Conservation (phyloP, 1,140 invertebrate genomes). For the Micrasema longulum region DNA sequence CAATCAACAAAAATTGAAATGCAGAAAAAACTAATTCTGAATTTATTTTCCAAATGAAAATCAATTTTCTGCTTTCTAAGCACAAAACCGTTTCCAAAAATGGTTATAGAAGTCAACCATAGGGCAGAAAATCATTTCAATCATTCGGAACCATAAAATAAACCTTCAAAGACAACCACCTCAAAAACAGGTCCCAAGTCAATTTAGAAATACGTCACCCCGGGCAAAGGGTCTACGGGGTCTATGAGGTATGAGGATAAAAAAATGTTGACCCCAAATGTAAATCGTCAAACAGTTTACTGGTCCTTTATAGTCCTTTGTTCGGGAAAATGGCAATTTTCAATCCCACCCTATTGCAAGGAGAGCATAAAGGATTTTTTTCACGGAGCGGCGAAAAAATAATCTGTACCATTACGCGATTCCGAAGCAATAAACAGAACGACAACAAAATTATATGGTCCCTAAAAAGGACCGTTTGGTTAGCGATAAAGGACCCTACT, state of each 20-base stretch:
- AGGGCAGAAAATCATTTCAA: too few species aligned
- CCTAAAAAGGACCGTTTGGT: conserved; percentile 3
- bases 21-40: too few species aligned
- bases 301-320: conserved; percentile 30
- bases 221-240: conserved; percentile 3
- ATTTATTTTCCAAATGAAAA: too few species aligned
- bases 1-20: too few species aligned
- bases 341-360: conserved; percentile 29
- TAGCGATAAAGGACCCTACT: conserved; percentile 16
- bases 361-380: conserved; percentile 23
- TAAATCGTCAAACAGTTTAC: conserved; percentile 39
- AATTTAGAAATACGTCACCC: conserved; percentile 29
- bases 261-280: conserved; percentile 37
- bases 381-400: conserved; percentile 26
- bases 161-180: conserved; percentile 15
- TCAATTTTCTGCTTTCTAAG: too few species aligned
- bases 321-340: conserved; percentile 31
- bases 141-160: background rate
- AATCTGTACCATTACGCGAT: conserved; percentile 33
- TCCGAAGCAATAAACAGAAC: conserved; percentile 27
- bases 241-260: too few species aligned
- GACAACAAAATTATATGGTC: conserved; percentile 33
- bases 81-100: too few species aligned
- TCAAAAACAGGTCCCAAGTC: conserved; percentile 19
- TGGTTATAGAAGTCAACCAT: background rate